These are phyloP conservation scores for Periphyllus acericola DNA, from an alignment of 2,888 invertebrate genomes.

Conservation along the genomic window DNA sequence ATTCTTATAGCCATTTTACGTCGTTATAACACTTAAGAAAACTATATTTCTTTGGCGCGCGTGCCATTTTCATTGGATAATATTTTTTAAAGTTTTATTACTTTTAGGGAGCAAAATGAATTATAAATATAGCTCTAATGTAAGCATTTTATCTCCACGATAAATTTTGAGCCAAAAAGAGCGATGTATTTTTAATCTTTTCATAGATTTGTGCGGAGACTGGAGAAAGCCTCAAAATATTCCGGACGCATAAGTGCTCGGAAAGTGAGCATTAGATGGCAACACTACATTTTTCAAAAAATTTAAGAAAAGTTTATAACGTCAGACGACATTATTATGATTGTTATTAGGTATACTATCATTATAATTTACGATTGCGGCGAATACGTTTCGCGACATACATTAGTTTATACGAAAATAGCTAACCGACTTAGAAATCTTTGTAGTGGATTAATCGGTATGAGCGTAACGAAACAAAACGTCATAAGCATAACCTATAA, in stretches of 20 bases:
- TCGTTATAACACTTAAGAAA: slow-evolving; percentile 16
- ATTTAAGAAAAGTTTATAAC: background rate
- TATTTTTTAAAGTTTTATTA: slow-evolving; percentile 23
- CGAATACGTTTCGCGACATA: background rate
- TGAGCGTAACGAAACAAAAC: slow-evolving; percentile 21
- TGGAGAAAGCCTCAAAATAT: slow-evolving; percentile 9
- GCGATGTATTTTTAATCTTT: slow-evolving; percentile 12
- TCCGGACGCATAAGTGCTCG: background rate
- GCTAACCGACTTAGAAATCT: slow-evolving; percentile 7
- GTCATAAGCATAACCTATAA: background rate
- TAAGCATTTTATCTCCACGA: slow-evolving; percentile 21
- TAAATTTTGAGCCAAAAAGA: slow-evolving; percentile 13
- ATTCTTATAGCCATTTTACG: slow-evolving; percentile 11
- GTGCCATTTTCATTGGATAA: slow-evolving; percentile 25
- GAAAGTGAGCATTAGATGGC: background rate
- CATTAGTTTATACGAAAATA: background rate
- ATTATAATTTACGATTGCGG: background rate
- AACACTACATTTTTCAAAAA: slow-evolving; percentile 15
- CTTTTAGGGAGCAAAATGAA: slow-evolving; percentile 20
- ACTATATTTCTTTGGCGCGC: background rate
- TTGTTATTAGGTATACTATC: background rate
- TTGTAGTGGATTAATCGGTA: background rate
- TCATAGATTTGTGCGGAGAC: background rate
- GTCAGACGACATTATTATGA: background rate
- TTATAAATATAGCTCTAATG: background rate